A percentile compares a stretch with the other conserved stretches of the same genome.
phyloP scores from a whole-genome alignment of 2,797 vertebrate species.

The Brachymystax lenok region DNA sequence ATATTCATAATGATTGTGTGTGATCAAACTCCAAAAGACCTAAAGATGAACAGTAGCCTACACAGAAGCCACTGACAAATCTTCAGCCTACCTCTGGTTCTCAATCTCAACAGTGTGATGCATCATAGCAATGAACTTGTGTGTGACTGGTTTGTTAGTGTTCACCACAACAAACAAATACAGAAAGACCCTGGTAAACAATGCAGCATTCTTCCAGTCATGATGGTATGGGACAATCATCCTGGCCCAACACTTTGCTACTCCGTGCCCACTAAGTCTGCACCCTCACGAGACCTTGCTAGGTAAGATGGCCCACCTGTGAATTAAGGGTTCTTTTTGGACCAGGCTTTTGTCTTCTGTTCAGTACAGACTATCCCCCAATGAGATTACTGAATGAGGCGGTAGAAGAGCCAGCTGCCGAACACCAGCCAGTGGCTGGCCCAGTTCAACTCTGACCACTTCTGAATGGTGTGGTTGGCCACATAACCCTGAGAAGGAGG shows the following conservation, averaged over 20 bases:
- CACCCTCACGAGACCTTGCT: not conserved
- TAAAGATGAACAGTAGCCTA: not conserved
- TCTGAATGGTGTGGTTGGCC: conserved; percentile 87
- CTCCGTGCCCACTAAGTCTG: not conserved
- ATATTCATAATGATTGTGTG: conserved; percentile 23
- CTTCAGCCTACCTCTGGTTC: conserved; percentile 2
- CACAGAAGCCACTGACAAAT: not conserved
- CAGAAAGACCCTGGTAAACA: not conserved
- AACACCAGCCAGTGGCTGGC: conserved; percentile 89
- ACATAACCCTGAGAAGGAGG: conserved; percentile 78
- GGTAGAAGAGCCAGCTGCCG: conserved; percentile 85
- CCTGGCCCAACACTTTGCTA: not conserved
- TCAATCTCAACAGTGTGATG: not conserved
- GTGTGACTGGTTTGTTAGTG: not conserved
- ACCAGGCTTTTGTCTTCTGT: not conserved
- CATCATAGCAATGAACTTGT: conserved; percentile 2
- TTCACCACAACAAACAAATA: too few relatives aligned
- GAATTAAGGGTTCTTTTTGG: not conserved
- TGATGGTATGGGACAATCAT: not conserved
- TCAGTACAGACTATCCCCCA: not conserved
- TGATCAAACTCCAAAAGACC: not conserved
- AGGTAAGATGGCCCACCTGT: not conserved
- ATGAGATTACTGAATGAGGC: conserved; percentile 79
- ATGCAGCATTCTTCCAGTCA: not conserved
- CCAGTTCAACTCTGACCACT: conserved; percentile 92